Percentiles rank a stretch among this genome's conserved stretches.
Evolutionary conservation across 2,888 invertebrate genomes (phyloP).

Genomic region (Drosophila hawaiiensis): DNA sequence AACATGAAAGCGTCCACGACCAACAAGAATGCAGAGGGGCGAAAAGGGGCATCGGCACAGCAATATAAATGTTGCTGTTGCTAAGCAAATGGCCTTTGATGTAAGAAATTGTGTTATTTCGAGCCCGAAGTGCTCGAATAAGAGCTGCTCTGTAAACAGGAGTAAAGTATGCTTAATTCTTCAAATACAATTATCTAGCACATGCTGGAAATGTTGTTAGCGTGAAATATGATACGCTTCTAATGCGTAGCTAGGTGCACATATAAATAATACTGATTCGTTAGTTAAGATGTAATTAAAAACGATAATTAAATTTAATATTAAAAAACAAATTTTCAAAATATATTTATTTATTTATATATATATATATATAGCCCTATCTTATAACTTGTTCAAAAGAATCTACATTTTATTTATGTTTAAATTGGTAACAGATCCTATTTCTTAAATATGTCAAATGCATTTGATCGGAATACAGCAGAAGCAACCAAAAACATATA

Average conservation of each 20-base stretch:
- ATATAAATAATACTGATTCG: not conserved
- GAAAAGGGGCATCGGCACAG: not conserved
- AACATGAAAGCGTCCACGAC: conserved; percentile 40
- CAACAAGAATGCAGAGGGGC: conserved; percentile 25
- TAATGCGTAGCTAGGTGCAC: not conserved
- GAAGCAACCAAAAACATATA: not conserved
- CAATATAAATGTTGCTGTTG: conserved; percentile 49
- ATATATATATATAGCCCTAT: not conserved
- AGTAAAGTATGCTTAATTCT: not conserved
- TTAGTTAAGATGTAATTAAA: not conserved
- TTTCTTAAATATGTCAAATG: not conserved
- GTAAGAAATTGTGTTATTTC: conserved; percentile 37
- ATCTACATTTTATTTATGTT: not conserved
- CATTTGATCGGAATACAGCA: not conserved
- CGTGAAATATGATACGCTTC: not conserved
- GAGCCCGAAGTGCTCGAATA: not conserved
- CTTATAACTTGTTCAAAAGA: not conserved
- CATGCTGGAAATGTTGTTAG: not conserved
- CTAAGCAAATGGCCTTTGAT: conserved; percentile 54
- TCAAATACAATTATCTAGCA: not conserved
- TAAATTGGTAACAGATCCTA: not conserved
- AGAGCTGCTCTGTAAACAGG: not conserved
- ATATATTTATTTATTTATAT: not conserved
- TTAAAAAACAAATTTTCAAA: not conserved
- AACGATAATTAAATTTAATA: not conserved